phyloP scores from a whole-genome alignment of 2,113 vertebrate species.

The Carollia perspicillata region DNA sequence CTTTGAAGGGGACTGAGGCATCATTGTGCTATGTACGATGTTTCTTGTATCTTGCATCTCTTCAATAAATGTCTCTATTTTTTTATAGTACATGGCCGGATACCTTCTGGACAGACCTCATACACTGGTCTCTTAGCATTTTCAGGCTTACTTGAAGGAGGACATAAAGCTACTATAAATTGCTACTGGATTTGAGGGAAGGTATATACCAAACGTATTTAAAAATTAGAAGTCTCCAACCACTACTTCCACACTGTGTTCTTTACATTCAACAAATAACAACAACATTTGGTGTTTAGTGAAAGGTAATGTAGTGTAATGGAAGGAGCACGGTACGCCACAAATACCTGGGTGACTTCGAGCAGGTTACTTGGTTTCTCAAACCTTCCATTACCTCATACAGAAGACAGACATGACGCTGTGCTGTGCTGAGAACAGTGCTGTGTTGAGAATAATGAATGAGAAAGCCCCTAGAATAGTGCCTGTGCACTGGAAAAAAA shows the following conservation, averaged over 20 bases:
- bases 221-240: not conserved
- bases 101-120: too few relatives aligned
- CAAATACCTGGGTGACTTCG: not conserved
- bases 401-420: not conserved
- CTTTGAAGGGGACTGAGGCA: too few relatives aligned
- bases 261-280: slow-evolving; percentile 1
- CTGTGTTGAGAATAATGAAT: not conserved
- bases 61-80: too few relatives aligned
- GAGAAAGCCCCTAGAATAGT: not conserved
- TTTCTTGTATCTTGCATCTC: too few relatives aligned
- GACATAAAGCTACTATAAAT: slow-evolving; percentile 26
- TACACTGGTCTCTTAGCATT: not conserved
- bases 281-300: not conserved
- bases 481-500: not conserved
- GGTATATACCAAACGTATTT: not conserved
- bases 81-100: too few relatives aligned
- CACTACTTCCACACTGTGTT: not conserved
- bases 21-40: too few relatives aligned
- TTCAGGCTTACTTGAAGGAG: not conserved
- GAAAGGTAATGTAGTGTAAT: not conserved
- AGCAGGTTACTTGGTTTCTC: not conserved
- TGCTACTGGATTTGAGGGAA: slow-evolving; percentile 13
- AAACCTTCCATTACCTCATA: not conserved
- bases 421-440: not conserved
- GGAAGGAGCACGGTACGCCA: not conserved